A percentile compares a stretch with the other conserved stretches of the same genome.
Conservation (phyloP, 2,888 invertebrate species). For the Nebria salina region DNA sequence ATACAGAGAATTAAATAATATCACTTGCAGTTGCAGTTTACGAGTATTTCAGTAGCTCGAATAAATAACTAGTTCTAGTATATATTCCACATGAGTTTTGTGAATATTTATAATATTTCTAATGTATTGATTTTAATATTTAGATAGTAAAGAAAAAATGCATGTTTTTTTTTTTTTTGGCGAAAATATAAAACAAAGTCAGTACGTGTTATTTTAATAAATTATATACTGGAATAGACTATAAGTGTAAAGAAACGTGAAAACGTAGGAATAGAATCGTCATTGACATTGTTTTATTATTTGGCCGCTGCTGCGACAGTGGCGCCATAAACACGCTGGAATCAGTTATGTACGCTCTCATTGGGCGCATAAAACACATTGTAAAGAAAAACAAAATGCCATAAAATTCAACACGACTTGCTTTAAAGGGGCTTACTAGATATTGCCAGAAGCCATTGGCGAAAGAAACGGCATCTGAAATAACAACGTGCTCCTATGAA, state of each 20-base stretch:
- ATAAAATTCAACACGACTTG: constrained; percentile 38
- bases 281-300: constrained; percentile 44
- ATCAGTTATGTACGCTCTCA: constrained; percentile 47
- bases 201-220: neutral
- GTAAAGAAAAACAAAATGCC: constrained; percentile 44
- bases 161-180: too few relatives aligned
- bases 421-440: constrained; percentile 33
- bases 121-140: too few relatives aligned
- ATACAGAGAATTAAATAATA: constrained; percentile 26
- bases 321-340: constrained; percentile 45
- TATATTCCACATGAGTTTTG: neutral
- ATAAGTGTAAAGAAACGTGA: neutral
- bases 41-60: constrained; percentile 25
- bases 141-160: too few relatives aligned
- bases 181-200: too few relatives aligned
- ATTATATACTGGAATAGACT: neutral
- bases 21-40: constrained; percentile 38
- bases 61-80: neutral
- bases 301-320: constrained; percentile 37
- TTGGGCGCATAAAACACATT: constrained; percentile 47
- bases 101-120: too few relatives aligned
- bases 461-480: neutral
- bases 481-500: neutral
- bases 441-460: neutral
- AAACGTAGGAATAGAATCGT: constrained; percentile 6